Percentiles rank a stretch among this genome's conserved stretches.
phyloP scores from a whole-genome alignment of 2,888 invertebrate genomes.

The Cheilosia grossa region DNA sequence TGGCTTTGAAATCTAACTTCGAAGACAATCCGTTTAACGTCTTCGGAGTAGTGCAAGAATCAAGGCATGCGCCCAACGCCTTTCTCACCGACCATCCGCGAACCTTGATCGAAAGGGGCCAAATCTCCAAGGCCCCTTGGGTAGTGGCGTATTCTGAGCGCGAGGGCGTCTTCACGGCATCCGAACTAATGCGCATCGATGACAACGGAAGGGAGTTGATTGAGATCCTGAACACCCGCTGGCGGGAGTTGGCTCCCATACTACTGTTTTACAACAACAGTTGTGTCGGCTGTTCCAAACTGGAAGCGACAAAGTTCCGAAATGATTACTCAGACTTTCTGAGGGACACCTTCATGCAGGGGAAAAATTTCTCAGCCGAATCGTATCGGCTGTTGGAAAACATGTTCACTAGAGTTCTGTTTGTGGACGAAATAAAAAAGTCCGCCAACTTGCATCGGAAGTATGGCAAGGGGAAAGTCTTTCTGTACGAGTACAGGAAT shows the following conservation, averaged over 20 bases:
- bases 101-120: slow-evolving; percentile 85
- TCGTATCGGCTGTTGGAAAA: slow-evolving; percentile 82
- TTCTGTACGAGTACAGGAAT: slow-evolving; percentile 87
- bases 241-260: slow-evolving; percentile 84
- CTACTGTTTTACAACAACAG: slow-evolving; percentile 84
- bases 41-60: slow-evolving; percentile 88
- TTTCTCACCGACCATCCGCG: slow-evolving; percentile 87
- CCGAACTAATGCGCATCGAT: slow-evolving; percentile 81
- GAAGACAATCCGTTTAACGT: slow-evolving; percentile 87
- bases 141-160: slow-evolving; percentile 87
- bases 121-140: slow-evolving; percentile 87
- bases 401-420: slow-evolving; percentile 87
- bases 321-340: slow-evolving; percentile 82
- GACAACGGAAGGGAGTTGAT: slow-evolving; percentile 81
- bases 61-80: slow-evolving; percentile 83
- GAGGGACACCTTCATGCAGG: slow-evolving; percentile 73
- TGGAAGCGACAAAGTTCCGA: slow-evolving; percentile 88
- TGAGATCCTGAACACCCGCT: slow-evolving; percentile 85
- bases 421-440: slow-evolving; percentile 85
- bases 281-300: slow-evolving; percentile 87
- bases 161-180: slow-evolving; percentile 89
- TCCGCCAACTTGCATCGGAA: slow-evolving; percentile 86
- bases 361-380: slow-evolving; percentile 81
- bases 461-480: slow-evolving; percentile 86
- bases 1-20: slow-evolving; percentile 78